Percentiles rank a stretch among this genome's conserved stretches.
These are phyloP conservation scores for Lagenorhynchus albirostris DNA, from an alignment of 2,113 vertebrate species.

Conservation along the genomic window DNA sequence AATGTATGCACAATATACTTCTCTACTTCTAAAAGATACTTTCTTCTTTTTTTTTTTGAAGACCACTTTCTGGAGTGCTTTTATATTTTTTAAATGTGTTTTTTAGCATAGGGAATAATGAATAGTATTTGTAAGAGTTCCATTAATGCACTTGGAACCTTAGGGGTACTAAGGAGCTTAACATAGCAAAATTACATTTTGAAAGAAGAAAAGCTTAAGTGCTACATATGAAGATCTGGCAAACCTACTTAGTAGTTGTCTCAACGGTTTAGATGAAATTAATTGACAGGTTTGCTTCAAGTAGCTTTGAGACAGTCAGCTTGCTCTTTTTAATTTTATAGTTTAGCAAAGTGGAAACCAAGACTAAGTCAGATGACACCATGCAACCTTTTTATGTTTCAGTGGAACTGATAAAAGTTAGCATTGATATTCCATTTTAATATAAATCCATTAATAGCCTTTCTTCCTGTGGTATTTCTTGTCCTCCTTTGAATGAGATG, in stretches of 20 bases:
- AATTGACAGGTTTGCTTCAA: neutral
- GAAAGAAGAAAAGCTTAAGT: neutral
- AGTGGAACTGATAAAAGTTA: neutral
- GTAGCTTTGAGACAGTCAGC: neutral
- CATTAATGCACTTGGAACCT: neutral
- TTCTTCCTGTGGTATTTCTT: neutral
- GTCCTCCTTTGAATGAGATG: neutral
- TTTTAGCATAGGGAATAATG: neutral
- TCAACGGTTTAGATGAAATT: neutral
- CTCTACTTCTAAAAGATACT: neutral
- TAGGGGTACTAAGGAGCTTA: neutral
- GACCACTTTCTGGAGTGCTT: neutral
- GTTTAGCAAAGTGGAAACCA: neutral
- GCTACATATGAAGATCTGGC: neutral
- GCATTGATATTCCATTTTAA: neutral
- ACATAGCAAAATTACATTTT: conserved; percentile 26
- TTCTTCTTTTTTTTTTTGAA: neutral
- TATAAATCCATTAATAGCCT: neutral
- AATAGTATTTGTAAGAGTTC: neutral
- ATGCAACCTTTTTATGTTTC: neutral
- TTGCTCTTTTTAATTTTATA: conserved; percentile 1
- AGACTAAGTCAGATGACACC: neutral
- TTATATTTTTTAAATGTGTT: neutral
- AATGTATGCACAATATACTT: neutral
- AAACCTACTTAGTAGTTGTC: neutral